These are phyloP conservation scores for Rhaphigaster nebulosa DNA, from an alignment of 2,888 invertebrate species.

Conservation along the genomic window DNA sequence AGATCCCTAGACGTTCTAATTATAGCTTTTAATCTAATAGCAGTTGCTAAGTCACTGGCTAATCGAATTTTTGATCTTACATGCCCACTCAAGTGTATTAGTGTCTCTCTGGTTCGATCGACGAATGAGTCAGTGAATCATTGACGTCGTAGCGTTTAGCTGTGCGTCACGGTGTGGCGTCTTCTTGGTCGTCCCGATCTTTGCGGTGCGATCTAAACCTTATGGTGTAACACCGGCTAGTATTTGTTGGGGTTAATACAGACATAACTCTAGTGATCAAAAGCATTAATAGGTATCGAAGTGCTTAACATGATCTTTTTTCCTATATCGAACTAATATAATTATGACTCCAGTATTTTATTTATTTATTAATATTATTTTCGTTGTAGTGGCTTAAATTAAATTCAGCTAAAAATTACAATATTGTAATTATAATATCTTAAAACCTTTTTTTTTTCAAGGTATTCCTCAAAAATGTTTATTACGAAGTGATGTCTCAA, in stretches of 20 bases:
- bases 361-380: too few species aligned
- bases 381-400: too few species aligned
- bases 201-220: background rate
- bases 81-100: background rate
- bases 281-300: background rate
- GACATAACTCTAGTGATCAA: background rate
- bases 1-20: background rate
- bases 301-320: too few species aligned
- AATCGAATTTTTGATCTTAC: background rate
- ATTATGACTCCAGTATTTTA: too few species aligned
- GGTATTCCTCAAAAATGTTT: too few species aligned
- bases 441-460: too few species aligned
- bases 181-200: background rate
- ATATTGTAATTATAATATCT: too few species aligned
- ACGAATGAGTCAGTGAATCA: background rate
- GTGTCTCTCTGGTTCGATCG: background rate
- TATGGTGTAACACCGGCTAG: background rate
- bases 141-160: background rate
- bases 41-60: background rate
- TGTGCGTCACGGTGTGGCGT: background rate
- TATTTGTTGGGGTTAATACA: background rate
- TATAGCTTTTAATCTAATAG: conserved; percentile 4
- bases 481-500: too few species aligned
- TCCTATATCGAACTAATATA: too few species aligned
- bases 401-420: too few species aligned